A percentile compares a stretch with the other conserved stretches of the same genome.
Conservation (phyloP, 2,113 vertebrate genomes). For the Trachemys scripta region DNA sequence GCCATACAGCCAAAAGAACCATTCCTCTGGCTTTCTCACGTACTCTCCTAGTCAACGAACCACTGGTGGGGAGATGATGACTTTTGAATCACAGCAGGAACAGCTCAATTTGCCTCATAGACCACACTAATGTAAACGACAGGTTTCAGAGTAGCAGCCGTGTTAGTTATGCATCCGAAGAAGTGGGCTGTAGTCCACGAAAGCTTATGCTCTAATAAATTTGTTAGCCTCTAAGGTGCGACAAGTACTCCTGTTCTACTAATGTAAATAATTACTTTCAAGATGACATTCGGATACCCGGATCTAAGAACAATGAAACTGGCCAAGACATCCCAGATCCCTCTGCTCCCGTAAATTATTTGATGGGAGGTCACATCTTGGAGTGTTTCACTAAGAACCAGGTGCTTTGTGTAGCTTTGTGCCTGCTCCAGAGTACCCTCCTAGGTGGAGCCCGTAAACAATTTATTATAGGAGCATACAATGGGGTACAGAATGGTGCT, state of each 20-base stretch:
- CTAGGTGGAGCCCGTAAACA: neutral
- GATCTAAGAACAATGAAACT: neutral
- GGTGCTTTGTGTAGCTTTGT: no score
- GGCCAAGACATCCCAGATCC: neutral
- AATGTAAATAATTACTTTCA: accelerated
- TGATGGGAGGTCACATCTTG: neutral
- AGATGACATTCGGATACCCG: accelerated
- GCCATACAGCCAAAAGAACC: no score
- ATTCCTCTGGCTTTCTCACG: neutral
- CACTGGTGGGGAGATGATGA: accelerated
- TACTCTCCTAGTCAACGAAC: neutral
- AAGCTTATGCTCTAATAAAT: no score
- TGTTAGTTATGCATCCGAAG: no score
- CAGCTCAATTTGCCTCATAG: neutral
- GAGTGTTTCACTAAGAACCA: neutral
- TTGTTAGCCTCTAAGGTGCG: no score
- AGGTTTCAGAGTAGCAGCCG: no score
- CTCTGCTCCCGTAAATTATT: accelerated
- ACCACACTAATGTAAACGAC: accelerated
- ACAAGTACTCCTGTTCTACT: neutral
- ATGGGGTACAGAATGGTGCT: neutral
- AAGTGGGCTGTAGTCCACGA: no score
- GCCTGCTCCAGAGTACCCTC: neutral
- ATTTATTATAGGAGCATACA: accelerated
- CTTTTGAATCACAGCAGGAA: accelerated